Conservation (phyloP, 2,888 invertebrate species). For the Nemurella pictetii region DNA sequence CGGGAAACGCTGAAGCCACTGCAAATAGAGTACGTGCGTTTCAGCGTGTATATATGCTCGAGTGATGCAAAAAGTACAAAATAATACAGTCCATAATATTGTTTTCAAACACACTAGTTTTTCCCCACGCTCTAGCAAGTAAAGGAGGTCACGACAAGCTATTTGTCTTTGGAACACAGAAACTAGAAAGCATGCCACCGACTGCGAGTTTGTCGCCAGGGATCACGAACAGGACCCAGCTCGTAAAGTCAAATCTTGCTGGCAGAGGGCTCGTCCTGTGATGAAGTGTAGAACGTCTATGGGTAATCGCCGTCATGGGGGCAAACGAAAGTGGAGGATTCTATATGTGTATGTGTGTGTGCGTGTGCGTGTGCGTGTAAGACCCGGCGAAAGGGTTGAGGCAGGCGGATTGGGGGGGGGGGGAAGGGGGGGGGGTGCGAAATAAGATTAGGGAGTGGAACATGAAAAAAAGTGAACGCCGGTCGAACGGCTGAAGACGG, state of each 20-base stretch:
- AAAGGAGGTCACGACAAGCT: background rate
- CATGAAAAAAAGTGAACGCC: background rate
- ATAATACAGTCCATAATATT: background rate
- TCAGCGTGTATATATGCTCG: background rate
- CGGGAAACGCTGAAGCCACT: background rate
- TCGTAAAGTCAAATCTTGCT: constrained; percentile 12
- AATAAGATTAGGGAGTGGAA: background rate
- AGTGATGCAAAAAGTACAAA: background rate
- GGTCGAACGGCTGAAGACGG: background rate
- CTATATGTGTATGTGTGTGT: background rate
- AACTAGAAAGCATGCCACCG: background rate
- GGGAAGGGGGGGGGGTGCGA: background rate
- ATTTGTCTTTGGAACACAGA: background rate
- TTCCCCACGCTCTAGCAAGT: background rate
- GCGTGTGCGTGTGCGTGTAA: background rate
- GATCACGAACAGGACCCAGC: background rate
- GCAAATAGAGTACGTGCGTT: background rate
- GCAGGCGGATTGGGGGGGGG: background rate
- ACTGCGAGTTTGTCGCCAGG: background rate
- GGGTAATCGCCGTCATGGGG: constrained; percentile 1
- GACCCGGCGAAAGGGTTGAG: background rate
- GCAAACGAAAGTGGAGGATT: background rate
- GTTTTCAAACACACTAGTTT: background rate
- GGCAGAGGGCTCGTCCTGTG: background rate
- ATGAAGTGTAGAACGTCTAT: background rate